These are phyloP conservation scores for Odontocolon sp. DNA, from an alignment of 2,888 invertebrate genomes.

Conservation along the genomic window DNA sequence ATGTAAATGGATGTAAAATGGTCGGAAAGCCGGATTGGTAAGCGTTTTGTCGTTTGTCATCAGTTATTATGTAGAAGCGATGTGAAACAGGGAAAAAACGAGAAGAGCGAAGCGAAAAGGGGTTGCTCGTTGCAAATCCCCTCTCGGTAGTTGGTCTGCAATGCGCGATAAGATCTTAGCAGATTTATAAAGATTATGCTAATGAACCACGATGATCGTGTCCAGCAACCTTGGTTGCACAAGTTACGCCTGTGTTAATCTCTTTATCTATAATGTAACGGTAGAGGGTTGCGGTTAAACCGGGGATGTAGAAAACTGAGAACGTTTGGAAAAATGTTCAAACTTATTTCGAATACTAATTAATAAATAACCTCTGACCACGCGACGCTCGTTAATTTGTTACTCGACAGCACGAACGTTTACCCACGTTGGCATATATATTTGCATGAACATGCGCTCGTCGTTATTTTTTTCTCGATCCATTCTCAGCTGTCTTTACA, in stretches of 20 bases:
- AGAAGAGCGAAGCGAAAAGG: not conserved
- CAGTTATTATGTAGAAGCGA: constrained; percentile 44
- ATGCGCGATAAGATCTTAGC: constrained; percentile 69
- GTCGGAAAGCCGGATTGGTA: not conserved
- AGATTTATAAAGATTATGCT: constrained; percentile 78
- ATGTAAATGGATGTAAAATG: too few relatives aligned
- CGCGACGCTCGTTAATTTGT: constrained; percentile 61
- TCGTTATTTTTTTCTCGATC: constrained; percentile 25
- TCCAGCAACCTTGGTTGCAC: constrained; percentile 62
- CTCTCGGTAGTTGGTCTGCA: constrained; percentile 52
- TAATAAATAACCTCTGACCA: constrained; percentile 64
- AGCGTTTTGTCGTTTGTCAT: constrained; percentile 43
- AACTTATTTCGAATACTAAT: constrained; percentile 59
- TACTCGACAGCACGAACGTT: constrained; percentile 11
- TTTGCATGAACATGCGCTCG: constrained; percentile 50
- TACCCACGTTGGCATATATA: constrained; percentile 37
- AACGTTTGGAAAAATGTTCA: not conserved
- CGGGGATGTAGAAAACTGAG: constrained; percentile 21
- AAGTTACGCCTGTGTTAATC: constrained; percentile 69
- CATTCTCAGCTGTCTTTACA: constrained; percentile 28
- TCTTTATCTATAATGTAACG: constrained; percentile 68
- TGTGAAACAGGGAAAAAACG: not conserved
- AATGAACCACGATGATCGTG: constrained; percentile 72
- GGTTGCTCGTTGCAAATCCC: constrained; percentile 3
- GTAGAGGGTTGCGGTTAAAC: constrained; percentile 40